Evolutionary conservation across 2,888 invertebrate genomes (phyloP).

Genomic region (Macrosiphum euphorbiae): DNA sequence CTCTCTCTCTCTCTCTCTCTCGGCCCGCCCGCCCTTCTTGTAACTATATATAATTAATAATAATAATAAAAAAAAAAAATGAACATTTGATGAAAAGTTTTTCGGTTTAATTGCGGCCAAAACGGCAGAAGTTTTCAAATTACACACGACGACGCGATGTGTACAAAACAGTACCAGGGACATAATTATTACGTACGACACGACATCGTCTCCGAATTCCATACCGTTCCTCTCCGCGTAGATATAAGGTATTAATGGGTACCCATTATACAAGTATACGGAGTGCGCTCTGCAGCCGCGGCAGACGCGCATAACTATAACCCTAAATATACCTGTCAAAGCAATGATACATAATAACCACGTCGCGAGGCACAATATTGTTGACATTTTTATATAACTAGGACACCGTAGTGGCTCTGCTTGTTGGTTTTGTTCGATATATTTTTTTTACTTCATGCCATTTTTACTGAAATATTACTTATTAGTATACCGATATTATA

Average conservation of each 20-base stretch:
- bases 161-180: slow-evolving; percentile 45
- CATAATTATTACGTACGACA: slow-evolving; percentile 46
- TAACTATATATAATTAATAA: neutral
- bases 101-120: slow-evolving; percentile 16
- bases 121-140: slow-evolving; percentile 36
- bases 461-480: neutral
- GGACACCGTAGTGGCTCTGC: neutral
- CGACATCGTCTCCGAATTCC: slow-evolving; percentile 24
- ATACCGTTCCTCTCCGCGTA: neutral
- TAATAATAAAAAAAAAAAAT: slow-evolving; percentile 14
- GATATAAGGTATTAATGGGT: neutral
- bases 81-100: slow-evolving; percentile 23
- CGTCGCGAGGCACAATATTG: neutral
- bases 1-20: neutral
- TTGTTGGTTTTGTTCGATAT: neutral
- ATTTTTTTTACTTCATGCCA: neutral
- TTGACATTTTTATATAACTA: neutral
- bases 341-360: neutral
- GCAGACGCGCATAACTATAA: neutral
- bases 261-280: neutral
- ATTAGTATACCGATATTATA: neutral
- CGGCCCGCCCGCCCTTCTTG: neutral
- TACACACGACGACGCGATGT: neutral
- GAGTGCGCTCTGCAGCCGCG: neutral
- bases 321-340: neutral